A percentile compares a stretch with the other conserved stretches of the same genome.
phyloP scores from a whole-genome alignment of 2,797 vertebrate species.

The Pseudochirops corinnae region DNA sequence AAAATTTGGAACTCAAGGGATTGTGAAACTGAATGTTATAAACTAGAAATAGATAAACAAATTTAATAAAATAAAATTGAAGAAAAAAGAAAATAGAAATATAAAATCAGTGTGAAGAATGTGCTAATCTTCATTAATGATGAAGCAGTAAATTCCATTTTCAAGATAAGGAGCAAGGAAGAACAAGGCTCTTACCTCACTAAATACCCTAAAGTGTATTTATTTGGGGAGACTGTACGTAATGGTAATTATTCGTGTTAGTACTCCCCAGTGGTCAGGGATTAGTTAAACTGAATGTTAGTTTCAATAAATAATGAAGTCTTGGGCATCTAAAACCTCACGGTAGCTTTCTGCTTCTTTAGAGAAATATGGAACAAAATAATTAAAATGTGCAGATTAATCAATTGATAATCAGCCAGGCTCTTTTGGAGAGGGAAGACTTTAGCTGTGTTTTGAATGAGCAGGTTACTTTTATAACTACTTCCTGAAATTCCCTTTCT shows the following conservation, averaged over 20 bases:
- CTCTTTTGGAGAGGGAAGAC: constrained; percentile 20
- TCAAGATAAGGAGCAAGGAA: constrained; percentile 29
- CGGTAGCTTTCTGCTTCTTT: constrained; percentile 60
- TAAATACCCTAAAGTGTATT: constrained; percentile 46
- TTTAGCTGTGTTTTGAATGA: constrained; percentile 45
- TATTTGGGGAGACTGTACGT: constrained; percentile 62
- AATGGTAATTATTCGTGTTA: constrained; percentile 68
- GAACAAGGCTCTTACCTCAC: constrained; percentile 1
- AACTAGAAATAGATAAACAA: too few relatives aligned
- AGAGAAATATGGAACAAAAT: constrained; percentile 60
- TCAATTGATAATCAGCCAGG: constrained; percentile 61
- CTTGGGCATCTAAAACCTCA: constrained; percentile 59
- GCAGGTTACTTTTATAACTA: constrained; percentile 46
- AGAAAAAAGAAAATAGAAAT: constrained; percentile 35
- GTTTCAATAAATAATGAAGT: constrained; percentile 72
- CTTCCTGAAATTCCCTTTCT: not conserved
- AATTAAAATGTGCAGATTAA: constrained; percentile 67
- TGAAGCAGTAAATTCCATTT: constrained; percentile 61
- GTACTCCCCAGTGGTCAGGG: constrained; percentile 35
- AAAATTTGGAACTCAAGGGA: too few relatives aligned
- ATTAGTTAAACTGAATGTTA: constrained; percentile 67
- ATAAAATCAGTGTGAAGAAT: constrained; percentile 58
- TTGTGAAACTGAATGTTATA: too few relatives aligned
- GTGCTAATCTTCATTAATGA: constrained; percentile 65
- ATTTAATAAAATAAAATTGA: too few relatives aligned